Base-by-base conservation (phyloP, 2,888 invertebrate genomes). In the Oscheius onirici region DNA sequence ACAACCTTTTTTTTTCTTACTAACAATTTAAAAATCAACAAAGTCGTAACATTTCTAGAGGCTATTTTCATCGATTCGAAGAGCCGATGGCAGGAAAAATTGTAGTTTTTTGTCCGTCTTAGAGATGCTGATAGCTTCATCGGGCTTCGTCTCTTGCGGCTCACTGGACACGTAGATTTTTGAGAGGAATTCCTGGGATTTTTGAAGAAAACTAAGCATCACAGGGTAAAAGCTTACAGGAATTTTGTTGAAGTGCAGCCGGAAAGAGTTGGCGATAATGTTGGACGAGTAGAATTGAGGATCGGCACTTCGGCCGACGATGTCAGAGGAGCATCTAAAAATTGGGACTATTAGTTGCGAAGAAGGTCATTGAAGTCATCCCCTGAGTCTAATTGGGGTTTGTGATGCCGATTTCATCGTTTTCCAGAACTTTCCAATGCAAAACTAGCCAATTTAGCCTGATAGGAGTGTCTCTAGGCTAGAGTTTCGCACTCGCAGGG, bases 211-310 rank as follows among this genome's bases (percentile, higher is more conserved):
- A n/a, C 6, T 51, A 51, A 8, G 22, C 11, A 20, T 40, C 10
- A n/a, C n/a, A 17, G n/a, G 17, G 10, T 22, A 24, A 26, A 22
- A 10, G 13, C 13, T 34, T 17, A 76, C 79, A 49, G 81, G 77
- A 13, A 79, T 68, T 11, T 67, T 28, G 26, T 73, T 54, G 22
- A 79, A 69, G 15, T 75, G 70, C 40, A 81, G 54, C 0, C 65
- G 60, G 20, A 79, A 51, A 6, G 72, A 22, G 24, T 72, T 73
- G 1, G 77, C 79, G 10, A 73, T 51, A 10, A 79, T 34, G 20
- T 79, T 70, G 3, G 69, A 63, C 8, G 74, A 40, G 65, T 81
- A 81, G 63, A 79, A 79, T 1, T 40, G 43, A 5, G 67, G 46
- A 46, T 69, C 55, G 13, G 65, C 17, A 26, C 71, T 72, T 52